phyloP scores from a whole-genome alignment of 2,888 invertebrate species.

The Deroplatys truncata region DNA sequence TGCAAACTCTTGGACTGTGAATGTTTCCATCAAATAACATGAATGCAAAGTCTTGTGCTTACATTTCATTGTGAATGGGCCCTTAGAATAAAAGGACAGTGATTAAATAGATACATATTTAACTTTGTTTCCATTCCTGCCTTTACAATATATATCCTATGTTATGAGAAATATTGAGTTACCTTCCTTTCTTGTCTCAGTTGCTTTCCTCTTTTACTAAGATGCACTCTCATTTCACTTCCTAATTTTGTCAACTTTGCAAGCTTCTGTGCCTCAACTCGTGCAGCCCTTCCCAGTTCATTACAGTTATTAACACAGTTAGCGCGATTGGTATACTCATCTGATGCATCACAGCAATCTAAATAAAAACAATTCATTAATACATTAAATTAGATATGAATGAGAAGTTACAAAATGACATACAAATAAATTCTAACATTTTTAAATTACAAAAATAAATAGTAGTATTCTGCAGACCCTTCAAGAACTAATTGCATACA shows the following conservation, averaged over 20 bases:
- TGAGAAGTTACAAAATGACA: too few relatives aligned
- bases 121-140: too few relatives aligned
- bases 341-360: conserved; percentile 67
- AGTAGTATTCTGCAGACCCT: too few relatives aligned
- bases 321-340: conserved; percentile 52
- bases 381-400: background rate
- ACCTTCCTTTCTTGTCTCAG: conserved; percentile 65
- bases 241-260: conserved; percentile 77
- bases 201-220: conserved; percentile 70
- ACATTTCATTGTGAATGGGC: too few relatives aligned
- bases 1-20: too few relatives aligned
- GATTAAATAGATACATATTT: too few relatives aligned
- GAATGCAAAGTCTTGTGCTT: too few relatives aligned
- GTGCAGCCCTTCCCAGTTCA: conserved; percentile 73
- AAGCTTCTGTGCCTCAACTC: conserved; percentile 65
- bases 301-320: conserved; percentile 74
- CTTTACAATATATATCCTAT: background rate
- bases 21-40: too few relatives aligned
- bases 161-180: background rate
- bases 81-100: too few relatives aligned
- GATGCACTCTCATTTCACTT: conserved; percentile 65
- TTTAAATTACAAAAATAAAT: too few relatives aligned
- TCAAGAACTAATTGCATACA: too few relatives aligned
- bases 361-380: conserved; percentile 26
- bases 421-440: too few relatives aligned